Evolutionary conservation across 2,113 vertebrate genomes (phyloP).

Genomic region (Merops nubicus): DNA sequence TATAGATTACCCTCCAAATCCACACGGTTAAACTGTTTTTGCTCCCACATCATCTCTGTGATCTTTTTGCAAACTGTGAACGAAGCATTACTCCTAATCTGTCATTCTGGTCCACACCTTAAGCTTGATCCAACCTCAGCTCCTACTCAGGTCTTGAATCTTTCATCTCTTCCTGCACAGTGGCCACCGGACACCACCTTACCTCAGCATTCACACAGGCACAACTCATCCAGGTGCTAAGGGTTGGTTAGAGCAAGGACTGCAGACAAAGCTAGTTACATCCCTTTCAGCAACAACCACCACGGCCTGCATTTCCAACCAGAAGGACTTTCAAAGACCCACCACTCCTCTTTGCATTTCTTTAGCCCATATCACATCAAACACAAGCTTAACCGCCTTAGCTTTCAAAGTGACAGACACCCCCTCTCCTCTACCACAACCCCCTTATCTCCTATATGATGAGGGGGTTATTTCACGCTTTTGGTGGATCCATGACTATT

Average conservation of each 20-base stretch:
- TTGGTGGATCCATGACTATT: not conserved
- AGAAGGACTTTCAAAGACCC: not conserved
- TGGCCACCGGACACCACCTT: not conserved
- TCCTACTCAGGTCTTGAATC: not conserved
- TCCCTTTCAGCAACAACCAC: not conserved
- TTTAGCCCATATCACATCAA: slow-evolving; percentile 22
- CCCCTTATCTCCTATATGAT: not conserved
- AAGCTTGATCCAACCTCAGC: not conserved
- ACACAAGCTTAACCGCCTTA: slow-evolving; percentile 12
- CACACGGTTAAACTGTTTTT: not conserved
- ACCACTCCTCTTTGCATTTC: not conserved
- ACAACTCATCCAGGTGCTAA: not conserved
- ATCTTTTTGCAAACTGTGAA: not conserved
- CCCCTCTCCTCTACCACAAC: not conserved
- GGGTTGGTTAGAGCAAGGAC: not conserved
- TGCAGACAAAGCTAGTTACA: not conserved
- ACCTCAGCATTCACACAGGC: not conserved
- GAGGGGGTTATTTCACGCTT: not conserved
- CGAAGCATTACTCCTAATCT: not conserved
- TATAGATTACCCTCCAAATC: not conserved
- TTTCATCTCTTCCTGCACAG: not conserved
- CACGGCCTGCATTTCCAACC: not conserved
- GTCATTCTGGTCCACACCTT: not conserved
- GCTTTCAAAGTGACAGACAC: not conserved
- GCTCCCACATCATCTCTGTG: not conserved